A percentile compares a stretch with the other conserved stretches of the same genome.
These are phyloP conservation scores for Theropithecus gelada DNA, from an alignment of 2,113 vertebrate species.

Conservation along the genomic window DNA sequence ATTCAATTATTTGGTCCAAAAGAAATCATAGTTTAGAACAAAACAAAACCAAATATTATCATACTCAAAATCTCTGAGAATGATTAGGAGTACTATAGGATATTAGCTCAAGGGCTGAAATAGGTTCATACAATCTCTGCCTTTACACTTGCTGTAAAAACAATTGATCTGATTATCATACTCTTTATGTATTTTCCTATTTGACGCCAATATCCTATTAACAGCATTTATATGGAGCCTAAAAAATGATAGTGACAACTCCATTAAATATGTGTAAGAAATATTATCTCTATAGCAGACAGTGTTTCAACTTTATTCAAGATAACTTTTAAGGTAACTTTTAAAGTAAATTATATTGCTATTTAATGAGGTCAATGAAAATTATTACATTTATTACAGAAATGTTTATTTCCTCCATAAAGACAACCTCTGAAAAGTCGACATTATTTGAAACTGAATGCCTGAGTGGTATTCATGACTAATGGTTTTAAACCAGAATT, in stretches of 20 bases:
- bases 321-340: slow-evolving; percentile 9
- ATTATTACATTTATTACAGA: slow-evolving; percentile 25
- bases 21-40: neutral
- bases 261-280: neutral
- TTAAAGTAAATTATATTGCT: slow-evolving; percentile 50
- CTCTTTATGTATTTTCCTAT: neutral
- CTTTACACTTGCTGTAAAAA: neutral
- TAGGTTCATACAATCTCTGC: neutral
- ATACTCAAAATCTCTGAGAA: neutral
- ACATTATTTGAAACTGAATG: slow-evolving; percentile 26
- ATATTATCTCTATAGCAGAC: neutral
- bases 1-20: neutral
- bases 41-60: neutral
- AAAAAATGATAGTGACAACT: neutral
- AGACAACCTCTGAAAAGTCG: neutral
- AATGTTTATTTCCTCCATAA: neutral
- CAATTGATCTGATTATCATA: neutral
- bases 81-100: neutral
- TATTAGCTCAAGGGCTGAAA: neutral
- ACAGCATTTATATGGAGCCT: neutral
- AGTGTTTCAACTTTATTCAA: neutral
- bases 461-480: neutral
- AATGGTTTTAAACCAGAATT: slow-evolving; percentile 10
- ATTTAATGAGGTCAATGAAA: slow-evolving; percentile 53
- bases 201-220: slow-evolving; percentile 4